Evolutionary conservation across 2,888 invertebrate genomes (phyloP).

Genomic region (Mesopsocus fuscifrons): DNA sequence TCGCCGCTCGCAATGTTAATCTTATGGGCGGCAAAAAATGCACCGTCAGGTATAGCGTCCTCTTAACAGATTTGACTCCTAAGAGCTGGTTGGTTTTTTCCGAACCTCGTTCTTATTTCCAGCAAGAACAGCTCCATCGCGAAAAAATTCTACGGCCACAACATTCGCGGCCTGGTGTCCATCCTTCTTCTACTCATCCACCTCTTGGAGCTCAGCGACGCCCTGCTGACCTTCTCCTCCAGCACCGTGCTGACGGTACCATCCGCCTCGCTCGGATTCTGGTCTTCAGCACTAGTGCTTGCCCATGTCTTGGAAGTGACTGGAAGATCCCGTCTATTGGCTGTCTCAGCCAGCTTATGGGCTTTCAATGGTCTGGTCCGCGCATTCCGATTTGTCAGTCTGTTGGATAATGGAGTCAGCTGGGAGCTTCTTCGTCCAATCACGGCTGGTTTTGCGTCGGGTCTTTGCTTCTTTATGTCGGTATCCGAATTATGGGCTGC

Average conservation of each 20-base stretch:
- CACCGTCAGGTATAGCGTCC: too few relatives aligned
- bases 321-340: conserved; percentile 15
- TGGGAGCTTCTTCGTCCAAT: neutral
- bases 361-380: neutral
- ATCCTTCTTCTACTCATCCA: conserved; percentile 17
- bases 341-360: conserved; percentile 12
- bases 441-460: neutral
- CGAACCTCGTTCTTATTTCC: neutral
- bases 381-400: neutral
- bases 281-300: conserved; percentile 12
- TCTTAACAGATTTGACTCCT: too few relatives aligned
- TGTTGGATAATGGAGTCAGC: neutral
- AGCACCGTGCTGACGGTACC: conserved; percentile 13
- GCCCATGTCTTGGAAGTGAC: conserved; percentile 8
- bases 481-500: neutral
- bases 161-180: conserved; percentile 16
- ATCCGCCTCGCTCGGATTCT: conserved; percentile 13
- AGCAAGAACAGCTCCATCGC: neutral
- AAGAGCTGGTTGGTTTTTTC: neutral
- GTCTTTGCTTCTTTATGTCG: neutral
- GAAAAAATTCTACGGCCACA: conserved; percentile 14
- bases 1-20: neutral
- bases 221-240: conserved; percentile 6
- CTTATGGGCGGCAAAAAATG: too few relatives aligned
- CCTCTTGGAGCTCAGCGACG: conserved; percentile 16